Percentiles rank a stretch among this genome's conserved stretches.
Evolutionary conservation across 2,113 vertebrate species (phyloP).

Genomic region (Helogale parvula): DNA sequence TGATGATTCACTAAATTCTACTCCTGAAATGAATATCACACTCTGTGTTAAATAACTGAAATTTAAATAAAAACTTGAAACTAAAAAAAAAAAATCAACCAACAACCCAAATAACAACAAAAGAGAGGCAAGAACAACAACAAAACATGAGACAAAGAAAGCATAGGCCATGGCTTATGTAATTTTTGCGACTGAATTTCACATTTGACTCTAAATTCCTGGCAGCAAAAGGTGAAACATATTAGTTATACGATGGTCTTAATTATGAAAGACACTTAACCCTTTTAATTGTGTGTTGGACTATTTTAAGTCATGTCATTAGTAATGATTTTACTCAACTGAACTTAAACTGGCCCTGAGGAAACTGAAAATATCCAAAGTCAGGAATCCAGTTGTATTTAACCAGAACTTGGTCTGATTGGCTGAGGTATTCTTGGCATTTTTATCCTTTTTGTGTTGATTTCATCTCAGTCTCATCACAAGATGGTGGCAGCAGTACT

Average conservation of each 20-base stretch:
- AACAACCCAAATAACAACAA: neutral
- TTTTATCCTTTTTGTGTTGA: neutral
- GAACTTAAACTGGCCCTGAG: neutral
- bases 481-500: neutral
- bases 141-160: neutral
- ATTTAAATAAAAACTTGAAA: neutral
- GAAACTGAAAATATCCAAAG: neutral
- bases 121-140: neutral
- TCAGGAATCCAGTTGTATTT: neutral
- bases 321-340: neutral
- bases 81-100: neutral
- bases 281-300: neutral
- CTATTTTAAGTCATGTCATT: slow-evolving; percentile 11
- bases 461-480: neutral
- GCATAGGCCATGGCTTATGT: neutral
- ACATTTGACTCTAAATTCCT: slow-evolving; percentile 6
- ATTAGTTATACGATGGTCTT: neutral
- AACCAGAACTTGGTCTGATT: neutral
- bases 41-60: neutral
- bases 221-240: neutral
- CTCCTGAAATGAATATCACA: neutral
- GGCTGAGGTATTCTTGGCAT: neutral
- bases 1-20: neutral
- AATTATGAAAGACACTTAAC: neutral
- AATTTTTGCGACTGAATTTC: slow-evolving; percentile 18